Conservation (phyloP, 2,888 invertebrate species). For the Penaeus monodon region DNA sequence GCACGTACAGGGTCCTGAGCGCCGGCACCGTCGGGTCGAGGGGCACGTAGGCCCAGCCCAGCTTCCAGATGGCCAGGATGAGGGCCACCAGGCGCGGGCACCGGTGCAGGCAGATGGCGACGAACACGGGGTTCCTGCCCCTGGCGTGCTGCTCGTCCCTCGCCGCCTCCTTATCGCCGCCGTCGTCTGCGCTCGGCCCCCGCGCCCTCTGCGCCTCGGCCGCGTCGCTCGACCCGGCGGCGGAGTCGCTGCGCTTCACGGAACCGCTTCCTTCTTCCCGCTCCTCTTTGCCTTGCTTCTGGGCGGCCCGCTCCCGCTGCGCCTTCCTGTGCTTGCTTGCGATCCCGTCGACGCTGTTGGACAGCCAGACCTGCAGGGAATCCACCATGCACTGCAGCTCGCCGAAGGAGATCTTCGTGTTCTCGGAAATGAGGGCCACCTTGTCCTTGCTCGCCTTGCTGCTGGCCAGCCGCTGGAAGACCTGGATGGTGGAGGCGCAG, state of each 20-base stretch:
- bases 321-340: not conserved
- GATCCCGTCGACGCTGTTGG: not conserved
- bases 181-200: no score
- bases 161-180: no score
- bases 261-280: no score
- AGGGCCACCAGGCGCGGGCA: constrained; percentile 47
- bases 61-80: constrained; percentile 59
- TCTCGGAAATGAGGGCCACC: constrained; percentile 36
- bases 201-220: no score
- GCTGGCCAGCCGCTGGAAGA: constrained; percentile 48
- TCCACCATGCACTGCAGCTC: constrained; percentile 37
- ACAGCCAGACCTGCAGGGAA: constrained; percentile 34
- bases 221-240: no score
- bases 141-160: not conserved
- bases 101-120: constrained; percentile 50
- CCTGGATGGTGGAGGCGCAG: constrained; percentile 13
- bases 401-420: constrained; percentile 23
- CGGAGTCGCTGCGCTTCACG: no score
- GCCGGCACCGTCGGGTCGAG: constrained; percentile 50
- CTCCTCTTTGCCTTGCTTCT: no score
- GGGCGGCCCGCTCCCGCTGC: not conserved
- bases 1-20: constrained; percentile 44
- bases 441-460: constrained; percentile 20
- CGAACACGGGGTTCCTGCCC: not conserved
- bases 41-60: constrained; percentile 54